Conservation (phyloP, 2,113 vertebrate species). For the Litocranius walleri region DNA sequence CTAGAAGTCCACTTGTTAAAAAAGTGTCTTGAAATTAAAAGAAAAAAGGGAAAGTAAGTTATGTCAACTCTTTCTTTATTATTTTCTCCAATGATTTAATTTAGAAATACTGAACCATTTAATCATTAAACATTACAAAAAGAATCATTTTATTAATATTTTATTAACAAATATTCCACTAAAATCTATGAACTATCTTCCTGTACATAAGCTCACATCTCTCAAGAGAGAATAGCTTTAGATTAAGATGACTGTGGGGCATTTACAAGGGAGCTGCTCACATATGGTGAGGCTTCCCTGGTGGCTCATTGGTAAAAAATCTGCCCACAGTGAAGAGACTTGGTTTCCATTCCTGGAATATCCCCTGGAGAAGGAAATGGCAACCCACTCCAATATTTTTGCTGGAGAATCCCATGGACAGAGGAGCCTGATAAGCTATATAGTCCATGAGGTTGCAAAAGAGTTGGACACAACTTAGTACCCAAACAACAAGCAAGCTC, state of each 20-base stretch:
- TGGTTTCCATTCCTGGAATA: not conserved
- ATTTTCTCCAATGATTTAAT: not conserved
- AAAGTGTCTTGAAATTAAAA: not conserved
- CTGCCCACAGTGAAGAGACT: not conserved
- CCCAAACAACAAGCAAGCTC: not conserved
- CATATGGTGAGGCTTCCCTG: not conserved
- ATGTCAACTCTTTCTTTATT: not conserved
- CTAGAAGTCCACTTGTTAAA: not conserved
- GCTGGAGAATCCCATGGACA: not conserved
- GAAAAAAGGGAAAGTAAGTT: not conserved
- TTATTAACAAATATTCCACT: not conserved
- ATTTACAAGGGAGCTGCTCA: not conserved
- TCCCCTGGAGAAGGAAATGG: not conserved
- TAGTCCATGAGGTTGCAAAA: not conserved
- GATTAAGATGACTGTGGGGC: not conserved
- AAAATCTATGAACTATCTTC: not conserved
- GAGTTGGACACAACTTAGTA: not conserved
- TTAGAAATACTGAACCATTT: too few species aligned
- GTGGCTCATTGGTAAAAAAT: not conserved
- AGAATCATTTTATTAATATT: not conserved
- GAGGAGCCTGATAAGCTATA: not conserved
- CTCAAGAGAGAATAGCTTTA: not conserved
- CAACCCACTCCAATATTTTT: not conserved
- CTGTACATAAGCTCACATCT: not conserved
- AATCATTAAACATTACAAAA: not conserved